Evolutionary conservation across 2,888 invertebrate genomes (phyloP), one percentile per base, ranked within the genome.

Genomic region (Acanthacorydalis orientalis): DNA sequence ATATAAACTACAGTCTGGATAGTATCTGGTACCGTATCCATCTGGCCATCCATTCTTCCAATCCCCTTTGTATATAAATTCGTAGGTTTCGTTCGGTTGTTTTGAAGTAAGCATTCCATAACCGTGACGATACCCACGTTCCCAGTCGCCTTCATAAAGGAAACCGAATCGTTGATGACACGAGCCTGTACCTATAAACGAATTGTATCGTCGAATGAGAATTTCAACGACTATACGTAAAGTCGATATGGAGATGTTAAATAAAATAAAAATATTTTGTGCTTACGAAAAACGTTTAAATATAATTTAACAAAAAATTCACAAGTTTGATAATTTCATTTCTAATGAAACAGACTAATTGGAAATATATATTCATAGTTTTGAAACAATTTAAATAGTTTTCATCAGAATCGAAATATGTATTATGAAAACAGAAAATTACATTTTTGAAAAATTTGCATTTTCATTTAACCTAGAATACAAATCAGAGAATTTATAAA

Each of bases 131-230:
- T 63, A 69, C 42, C 71, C 71, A 47, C 68, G 59, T 43, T 60
- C 56, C 72, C 77, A 77, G 54, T 77, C 73, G 1, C 79, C 78
- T 65, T 78, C 77, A 53, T 79, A 80, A n/a, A 75, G 57, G 59
- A 69, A 67, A 34, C 69, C 67, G 37, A 57, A 60, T 34, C 63
- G 60, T 1, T 73, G 72, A 44, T 67, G 53, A 55, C 71, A 68
- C 2, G 55, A 52, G 16, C 75, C 76, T 59, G 72, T 74, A 10
- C 75, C 75, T 75, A 35, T 16, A 43, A 39, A 11, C 3, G 23
- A 31, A 14, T 48, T 43, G 7, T 23, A 4, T 10, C 8, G 11
- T 32, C 11, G 11, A 31, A 32, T 44, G 11, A 32, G 8, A 4
- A 33, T 31, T 44, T 44, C 9, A 33, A 12, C 12, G 2, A 7